Conservation (phyloP, 2,797 vertebrate genomes). For the Micrastur ruficollis region DNA sequence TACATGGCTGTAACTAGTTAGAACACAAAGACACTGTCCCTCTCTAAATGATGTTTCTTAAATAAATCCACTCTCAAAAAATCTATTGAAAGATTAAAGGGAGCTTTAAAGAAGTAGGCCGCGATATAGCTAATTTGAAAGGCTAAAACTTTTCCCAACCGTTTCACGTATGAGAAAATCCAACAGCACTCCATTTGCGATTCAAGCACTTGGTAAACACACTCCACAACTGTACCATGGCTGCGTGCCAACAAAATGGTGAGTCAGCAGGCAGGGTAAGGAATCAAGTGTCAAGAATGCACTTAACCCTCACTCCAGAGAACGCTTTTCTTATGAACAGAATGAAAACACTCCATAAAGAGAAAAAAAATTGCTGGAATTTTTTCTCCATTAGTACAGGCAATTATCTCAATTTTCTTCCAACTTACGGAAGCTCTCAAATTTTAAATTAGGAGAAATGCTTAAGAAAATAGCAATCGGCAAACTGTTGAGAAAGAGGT, state of each 20-base stretch:
- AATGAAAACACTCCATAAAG: neutral
- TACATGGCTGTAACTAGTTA: neutral
- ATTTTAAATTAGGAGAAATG: neutral
- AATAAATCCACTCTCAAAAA: neutral
- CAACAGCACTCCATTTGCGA: neutral
- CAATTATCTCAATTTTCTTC: neutral
- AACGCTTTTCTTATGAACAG: neutral
- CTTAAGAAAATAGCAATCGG: neutral
- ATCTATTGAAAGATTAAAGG: neutral
- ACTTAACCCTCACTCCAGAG: slow-evolving; percentile 41
- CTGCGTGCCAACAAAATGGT: slow-evolving; percentile 38
- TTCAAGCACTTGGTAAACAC: slow-evolving; percentile 23
- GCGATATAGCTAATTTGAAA: neutral
- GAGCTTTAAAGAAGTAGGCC: neutral
- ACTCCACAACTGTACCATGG: neutral
- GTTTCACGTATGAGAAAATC: neutral
- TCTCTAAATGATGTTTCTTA: neutral
- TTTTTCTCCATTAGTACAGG: neutral
- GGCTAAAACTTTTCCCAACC: neutral
- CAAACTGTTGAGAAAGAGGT: neutral
- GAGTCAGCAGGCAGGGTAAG: slow-evolving; percentile 48
- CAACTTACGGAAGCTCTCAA: neutral
- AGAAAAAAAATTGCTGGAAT: neutral
- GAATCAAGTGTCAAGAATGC: slow-evolving; percentile 39
- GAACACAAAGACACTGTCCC: neutral